Evolutionary conservation across 30 jellyfish, hydroid and myxozoan genomes (phyloP).

Genomic region (Pseudorhiza aurosa): DNA sequence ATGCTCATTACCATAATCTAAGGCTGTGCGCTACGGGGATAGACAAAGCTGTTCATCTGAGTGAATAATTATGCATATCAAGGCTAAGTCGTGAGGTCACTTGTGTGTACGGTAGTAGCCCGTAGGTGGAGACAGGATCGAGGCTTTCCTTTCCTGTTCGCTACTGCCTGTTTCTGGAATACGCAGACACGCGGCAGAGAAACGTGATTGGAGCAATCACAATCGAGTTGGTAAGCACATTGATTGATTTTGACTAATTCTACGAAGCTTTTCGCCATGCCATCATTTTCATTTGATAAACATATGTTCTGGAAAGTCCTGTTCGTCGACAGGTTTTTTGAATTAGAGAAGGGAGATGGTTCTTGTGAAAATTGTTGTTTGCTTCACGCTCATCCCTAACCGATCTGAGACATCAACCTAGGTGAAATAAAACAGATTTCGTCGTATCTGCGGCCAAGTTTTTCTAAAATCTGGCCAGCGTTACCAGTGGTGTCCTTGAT

Average conservation of each 20-base stretch:
- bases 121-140: constrained; percentile 44
- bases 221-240: constrained; percentile 12
- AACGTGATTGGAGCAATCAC: background rate
- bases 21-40: constrained; percentile 55
- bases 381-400: too few species aligned
- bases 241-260: background rate
- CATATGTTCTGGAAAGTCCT: background rate
- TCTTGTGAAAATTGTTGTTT: too few species aligned
- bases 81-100: constrained; percentile 25
- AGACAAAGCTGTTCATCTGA: constrained; percentile 63
- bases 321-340: background rate
- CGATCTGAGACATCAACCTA: too few species aligned
- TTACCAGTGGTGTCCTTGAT: too few species aligned
- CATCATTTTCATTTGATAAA: background rate
- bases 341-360: background rate
- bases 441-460: too few species aligned
- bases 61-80: constrained; percentile 71
- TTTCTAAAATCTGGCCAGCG: too few species aligned
- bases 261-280: background rate
- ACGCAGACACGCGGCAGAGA: background rate
- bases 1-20: constrained; percentile 59
- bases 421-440: too few species aligned
- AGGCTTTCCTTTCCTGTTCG: constrained; percentile 35
- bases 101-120: constrained; percentile 57
- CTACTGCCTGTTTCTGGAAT: constrained; percentile 46